A percentile compares a stretch with the other conserved stretches of the same genome.
Evolutionary conservation across 2,113 vertebrate genomes (phyloP).

Genomic region (Equus quagga): DNA sequence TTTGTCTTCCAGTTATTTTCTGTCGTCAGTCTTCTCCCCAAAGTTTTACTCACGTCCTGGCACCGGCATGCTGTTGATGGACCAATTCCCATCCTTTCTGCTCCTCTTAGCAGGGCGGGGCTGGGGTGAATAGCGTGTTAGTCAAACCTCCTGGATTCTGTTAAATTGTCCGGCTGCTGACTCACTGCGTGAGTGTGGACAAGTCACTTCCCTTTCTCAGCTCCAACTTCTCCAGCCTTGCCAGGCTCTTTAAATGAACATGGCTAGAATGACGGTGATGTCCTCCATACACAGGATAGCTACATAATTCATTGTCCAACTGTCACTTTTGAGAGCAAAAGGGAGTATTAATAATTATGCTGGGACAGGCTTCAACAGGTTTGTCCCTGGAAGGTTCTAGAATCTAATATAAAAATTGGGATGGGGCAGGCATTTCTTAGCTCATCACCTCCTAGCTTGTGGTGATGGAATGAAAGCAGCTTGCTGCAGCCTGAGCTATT

Average conservation of each 20-base stretch:
- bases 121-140: not conserved
- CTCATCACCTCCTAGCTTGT: not conserved
- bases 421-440: not conserved
- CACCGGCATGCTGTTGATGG: not conserved
- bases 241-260: not conserved
- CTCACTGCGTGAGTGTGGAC: not conserved
- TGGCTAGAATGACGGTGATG: accelerated
- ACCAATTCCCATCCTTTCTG: not conserved
- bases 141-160: slow-evolving; percentile 51
- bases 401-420: not conserved
- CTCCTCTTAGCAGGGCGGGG: not conserved
- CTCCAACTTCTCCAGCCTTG: not conserved
- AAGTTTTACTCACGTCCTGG: not conserved
- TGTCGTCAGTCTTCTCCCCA: not conserved
- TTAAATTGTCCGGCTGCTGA: not conserved
- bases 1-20: not conserved
- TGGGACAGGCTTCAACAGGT: not conserved
- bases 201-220: slow-evolving; percentile 40
- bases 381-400: not conserved
- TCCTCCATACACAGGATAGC: not conserved
- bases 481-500: not conserved
- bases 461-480: not conserved
- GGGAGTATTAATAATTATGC: not conserved
- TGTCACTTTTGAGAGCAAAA: not conserved
- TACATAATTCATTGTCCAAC: no score